Evolutionary conservation across 2,888 invertebrate species (phyloP).

Genomic region (Lacanobia wlatinum): DNA sequence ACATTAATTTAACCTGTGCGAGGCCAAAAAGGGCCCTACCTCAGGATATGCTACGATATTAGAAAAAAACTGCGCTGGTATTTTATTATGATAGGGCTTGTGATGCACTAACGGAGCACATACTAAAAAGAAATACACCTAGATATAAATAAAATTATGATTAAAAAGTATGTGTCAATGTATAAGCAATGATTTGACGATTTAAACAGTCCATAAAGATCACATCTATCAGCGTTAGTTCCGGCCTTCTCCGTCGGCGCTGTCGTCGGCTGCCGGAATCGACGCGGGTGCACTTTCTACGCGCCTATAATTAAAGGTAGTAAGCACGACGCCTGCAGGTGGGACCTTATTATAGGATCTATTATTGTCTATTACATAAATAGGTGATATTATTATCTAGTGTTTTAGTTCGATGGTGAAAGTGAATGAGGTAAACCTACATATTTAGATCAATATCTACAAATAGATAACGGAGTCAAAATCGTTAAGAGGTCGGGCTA

Average conservation of each 20-base stretch:
- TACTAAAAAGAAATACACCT: no score
- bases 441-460: no score
- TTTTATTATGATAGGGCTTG: no score
- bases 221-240: slow-evolving; percentile 53
- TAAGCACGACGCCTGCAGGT: slow-evolving; percentile 26
- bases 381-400: not conserved
- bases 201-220: slow-evolving; percentile 15
- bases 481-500: no score
- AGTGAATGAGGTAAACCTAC: not conserved
- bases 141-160: no score
- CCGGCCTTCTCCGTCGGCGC: slow-evolving; percentile 34
- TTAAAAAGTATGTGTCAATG: no score
- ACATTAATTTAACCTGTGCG: no score
- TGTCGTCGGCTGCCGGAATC: slow-evolving; percentile 45
- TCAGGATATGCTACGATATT: no score
- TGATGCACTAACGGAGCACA: no score
- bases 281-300: slow-evolving; percentile 60
- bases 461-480: no score
- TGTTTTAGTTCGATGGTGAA: slow-evolving; percentile 21
- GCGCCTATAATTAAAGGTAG: slow-evolving; percentile 45
- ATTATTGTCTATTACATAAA: slow-evolving; percentile 29
- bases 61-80: no score
- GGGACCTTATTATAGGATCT: slow-evolving; percentile 16
- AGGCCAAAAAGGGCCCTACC: no score
- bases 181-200: slow-evolving; percentile 7